phyloP scores from a whole-genome alignment of 2,797 vertebrate species.

The Enteromius unitaeniatus region DNA sequence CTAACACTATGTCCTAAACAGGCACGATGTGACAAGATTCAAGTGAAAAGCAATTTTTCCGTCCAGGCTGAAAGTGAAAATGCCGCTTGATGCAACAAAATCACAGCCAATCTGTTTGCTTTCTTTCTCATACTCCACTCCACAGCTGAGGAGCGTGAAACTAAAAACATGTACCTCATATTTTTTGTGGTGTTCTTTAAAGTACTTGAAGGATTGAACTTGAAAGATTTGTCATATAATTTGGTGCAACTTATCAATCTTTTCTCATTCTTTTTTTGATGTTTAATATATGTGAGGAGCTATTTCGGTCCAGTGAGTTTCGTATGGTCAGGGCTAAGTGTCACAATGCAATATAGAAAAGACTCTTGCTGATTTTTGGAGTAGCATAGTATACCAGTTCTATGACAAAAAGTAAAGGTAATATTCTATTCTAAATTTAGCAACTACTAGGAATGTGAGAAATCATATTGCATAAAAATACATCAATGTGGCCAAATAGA shows the following conservation, averaged over 20 bases:
- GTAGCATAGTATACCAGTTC: neutral
- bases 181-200: neutral
- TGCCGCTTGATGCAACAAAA: neutral
- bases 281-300: neutral
- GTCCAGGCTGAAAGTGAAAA: constrained; percentile 15
- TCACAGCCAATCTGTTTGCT: constrained; percentile 11
- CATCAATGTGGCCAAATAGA: neutral
- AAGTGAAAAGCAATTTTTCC: constrained; percentile 20
- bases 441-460: neutral
- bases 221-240: neutral
- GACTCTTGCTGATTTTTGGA: neutral
- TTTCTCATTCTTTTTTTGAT: neutral
- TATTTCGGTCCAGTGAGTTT: neutral
- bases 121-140: constrained; percentile 22
- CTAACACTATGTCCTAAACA: constrained; percentile 47
- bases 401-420: neutral
- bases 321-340: too few species aligned
- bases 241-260: neutral
- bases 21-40: constrained; percentile 14
- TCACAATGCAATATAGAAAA: neutral
- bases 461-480: neutral
- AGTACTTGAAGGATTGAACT: neutral
- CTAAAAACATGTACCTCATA: constrained; percentile 4
- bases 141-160: constrained; percentile 14
- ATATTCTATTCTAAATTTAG: neutral